Conservation (phyloP, 2,888 invertebrate species). For the Anthoptus insignis region DNA sequence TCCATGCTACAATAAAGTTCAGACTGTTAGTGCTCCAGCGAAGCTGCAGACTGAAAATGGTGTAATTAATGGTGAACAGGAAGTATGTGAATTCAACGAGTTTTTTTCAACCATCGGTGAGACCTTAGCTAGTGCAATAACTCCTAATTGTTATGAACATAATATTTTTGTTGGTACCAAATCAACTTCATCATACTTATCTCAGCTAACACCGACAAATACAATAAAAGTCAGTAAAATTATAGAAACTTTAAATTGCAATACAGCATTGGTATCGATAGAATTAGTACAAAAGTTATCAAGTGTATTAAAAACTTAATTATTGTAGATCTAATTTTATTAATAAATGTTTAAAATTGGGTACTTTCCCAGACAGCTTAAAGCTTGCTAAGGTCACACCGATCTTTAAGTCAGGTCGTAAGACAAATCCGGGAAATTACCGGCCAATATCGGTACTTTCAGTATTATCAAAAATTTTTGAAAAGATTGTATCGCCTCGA, state of each 20-base stretch:
- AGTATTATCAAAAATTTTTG: conserved; percentile 30
- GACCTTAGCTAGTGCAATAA: conserved; percentile 2
- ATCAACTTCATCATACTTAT: too few species aligned
- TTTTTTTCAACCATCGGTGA: conserved; percentile 6
- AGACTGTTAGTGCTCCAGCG: not conserved
- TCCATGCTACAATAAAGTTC: not conserved
- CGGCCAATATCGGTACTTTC: conserved; percentile 27
- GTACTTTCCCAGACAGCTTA: conserved; percentile 38
- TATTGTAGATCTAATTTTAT: not conserved
- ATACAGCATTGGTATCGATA: conserved; percentile 39
- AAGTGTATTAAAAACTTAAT: conserved; percentile 58
- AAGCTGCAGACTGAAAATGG: not conserved
- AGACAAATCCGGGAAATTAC: conserved; percentile 9
- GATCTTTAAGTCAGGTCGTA: conserved; percentile 18
- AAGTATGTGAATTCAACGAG: not conserved
- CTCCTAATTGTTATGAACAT: not conserved
- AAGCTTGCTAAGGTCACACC: conserved; percentile 43
- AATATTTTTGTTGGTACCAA: not conserved
- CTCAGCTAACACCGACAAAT: not conserved
- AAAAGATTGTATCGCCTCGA: conserved; percentile 11
- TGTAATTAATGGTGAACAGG: not conserved
- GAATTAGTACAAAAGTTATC: conserved; percentile 38
- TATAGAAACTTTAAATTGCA: conserved; percentile 36
- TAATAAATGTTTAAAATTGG: conserved; percentile 17
- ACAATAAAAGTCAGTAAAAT: conserved; percentile 35